Evolutionary conservation across 2,888 invertebrate genomes (phyloP).

Genomic region (Euplagia quadripunctaria): DNA sequence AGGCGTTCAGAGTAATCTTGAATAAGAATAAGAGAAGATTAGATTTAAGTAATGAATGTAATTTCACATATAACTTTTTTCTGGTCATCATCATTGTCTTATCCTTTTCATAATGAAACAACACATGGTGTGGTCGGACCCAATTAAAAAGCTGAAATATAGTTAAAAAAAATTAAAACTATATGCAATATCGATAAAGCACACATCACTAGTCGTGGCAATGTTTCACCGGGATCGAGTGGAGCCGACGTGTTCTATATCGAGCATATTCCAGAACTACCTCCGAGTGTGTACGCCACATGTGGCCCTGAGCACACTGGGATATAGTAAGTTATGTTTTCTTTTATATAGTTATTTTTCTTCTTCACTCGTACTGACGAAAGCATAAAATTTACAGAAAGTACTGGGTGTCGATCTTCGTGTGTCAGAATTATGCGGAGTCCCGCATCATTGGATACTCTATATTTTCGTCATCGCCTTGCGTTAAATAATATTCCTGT

Average conservation of each 20-base stretch:
- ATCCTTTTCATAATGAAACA: too few relatives aligned
- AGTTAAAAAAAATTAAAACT: neutral
- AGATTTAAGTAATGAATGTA: too few relatives aligned
- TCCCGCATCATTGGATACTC: neutral
- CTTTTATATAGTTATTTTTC: neutral
- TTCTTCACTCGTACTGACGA: too few relatives aligned
- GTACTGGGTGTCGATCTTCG: neutral
- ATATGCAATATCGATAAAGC: conserved; percentile 50
- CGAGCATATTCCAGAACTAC: conserved; percentile 65
- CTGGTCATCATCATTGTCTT: too few relatives aligned
- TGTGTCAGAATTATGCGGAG: neutral
- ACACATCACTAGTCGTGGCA: conserved; percentile 54
- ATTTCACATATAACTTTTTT: neutral
- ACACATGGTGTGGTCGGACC: neutral
- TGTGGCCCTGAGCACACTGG: conserved; percentile 20
- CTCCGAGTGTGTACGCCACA: conserved; percentile 19
- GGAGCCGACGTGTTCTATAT: conserved; percentile 77
- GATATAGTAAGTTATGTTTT: neutral
- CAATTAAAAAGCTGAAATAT: neutral
- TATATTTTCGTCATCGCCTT: too few relatives aligned
- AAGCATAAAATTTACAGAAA: neutral
- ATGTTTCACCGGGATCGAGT: conserved; percentile 80
- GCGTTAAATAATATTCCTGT: too few relatives aligned
- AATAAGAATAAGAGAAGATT: neutral
- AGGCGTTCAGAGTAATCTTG: too few relatives aligned